Percentiles rank a stretch among this genome's conserved stretches.
Evolutionary conservation across 1,140 invertebrate species (phyloP).

Genomic region (Drosophila tropicalis): DNA sequence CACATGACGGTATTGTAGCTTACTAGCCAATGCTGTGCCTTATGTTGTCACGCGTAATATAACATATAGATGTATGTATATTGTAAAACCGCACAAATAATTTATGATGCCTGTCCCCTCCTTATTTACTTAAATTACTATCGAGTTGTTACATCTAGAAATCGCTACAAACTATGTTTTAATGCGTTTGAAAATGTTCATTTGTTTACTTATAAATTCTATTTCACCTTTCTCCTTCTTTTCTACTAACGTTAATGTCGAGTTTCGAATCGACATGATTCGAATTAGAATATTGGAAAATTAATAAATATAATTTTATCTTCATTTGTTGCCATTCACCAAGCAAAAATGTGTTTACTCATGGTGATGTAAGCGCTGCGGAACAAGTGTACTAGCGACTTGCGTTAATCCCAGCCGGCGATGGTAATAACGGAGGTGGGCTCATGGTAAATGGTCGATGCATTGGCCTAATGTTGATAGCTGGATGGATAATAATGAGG

Average conservation of each 20-base stretch:
- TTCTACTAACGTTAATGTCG: conserved; percentile 45
- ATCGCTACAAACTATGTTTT: conserved; percentile 58
- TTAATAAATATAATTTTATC: conserved; percentile 36
- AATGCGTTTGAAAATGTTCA: conserved; percentile 55
- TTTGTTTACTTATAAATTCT: conserved; percentile 72
- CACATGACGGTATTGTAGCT: conserved; percentile 32
- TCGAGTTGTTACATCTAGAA: conserved; percentile 39
- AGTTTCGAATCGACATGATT: conserved; percentile 35
- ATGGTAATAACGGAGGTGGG: conserved; percentile 4
- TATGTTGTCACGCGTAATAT: conserved; percentile 27
- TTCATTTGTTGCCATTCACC: conserved; percentile 5
- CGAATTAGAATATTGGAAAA: conserved; percentile 40
- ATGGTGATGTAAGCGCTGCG: background rate
- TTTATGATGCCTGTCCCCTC: conserved; percentile 19
- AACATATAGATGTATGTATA: conserved; percentile 14
- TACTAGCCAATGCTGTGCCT: conserved; percentile 21
- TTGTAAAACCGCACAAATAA: conserved; percentile 11
- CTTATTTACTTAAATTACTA: conserved; percentile 27
- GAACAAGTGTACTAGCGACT: conserved; percentile 7
- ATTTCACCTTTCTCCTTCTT: conserved; percentile 79
- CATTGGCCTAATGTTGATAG: background rate
- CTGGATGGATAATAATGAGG: background rate
- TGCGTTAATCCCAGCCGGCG: conserved; percentile 6
- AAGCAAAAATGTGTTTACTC: background rate
- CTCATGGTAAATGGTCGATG: conserved; percentile 4